Conservation (phyloP, 2,888 invertebrate genomes). For the Plagodis dolabraria region DNA sequence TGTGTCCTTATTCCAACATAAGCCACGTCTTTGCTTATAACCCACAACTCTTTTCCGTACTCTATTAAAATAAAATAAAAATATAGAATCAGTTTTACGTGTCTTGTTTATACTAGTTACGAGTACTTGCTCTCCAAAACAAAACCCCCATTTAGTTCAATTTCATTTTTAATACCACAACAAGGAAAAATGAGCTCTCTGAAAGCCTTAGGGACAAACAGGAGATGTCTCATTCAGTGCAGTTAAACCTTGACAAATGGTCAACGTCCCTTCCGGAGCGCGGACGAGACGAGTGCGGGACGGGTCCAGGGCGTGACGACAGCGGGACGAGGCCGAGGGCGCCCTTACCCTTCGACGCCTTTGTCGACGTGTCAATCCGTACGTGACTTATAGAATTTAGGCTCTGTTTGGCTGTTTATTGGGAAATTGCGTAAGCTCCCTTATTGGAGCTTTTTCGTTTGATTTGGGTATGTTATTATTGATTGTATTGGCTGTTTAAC, state of each 20-base stretch:
- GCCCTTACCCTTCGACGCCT: conserved; percentile 26
- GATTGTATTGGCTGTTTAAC: conserved; percentile 3
- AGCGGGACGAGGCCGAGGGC: conserved; percentile 14
- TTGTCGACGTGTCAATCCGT: conserved; percentile 41
- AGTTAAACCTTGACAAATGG: conserved; percentile 66
- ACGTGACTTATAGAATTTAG: conserved; percentile 66
- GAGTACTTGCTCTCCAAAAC: conserved; percentile 7
- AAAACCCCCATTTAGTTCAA: conserved; percentile 11
- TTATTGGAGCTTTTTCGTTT: conserved; percentile 25
- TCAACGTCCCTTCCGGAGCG: conserved; percentile 43
- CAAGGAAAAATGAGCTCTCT: conserved; percentile 33
- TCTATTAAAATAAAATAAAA: too few species aligned
- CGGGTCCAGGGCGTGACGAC: conserved; percentile 17
- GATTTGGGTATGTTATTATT: conserved; percentile 25
- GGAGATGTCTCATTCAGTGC: conserved; percentile 51
- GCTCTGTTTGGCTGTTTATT: conserved; percentile 43
- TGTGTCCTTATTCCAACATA: too few species aligned
- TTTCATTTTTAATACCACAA: conserved; percentile 27
- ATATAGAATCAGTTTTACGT: too few species aligned
- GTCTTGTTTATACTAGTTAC: too few species aligned
- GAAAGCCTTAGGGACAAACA: conserved; percentile 44
- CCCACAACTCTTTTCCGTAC: too few species aligned
- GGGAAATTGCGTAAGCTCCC: conserved; percentile 24
- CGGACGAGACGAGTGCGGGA: conserved; percentile 31
- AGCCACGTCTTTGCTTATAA: too few species aligned